Percentiles rank a stretch among this genome's conserved stretches.
These are phyloP conservation scores for Seira ritae DNA, from an alignment of 2,888 invertebrate species.

Conservation along the genomic window DNA sequence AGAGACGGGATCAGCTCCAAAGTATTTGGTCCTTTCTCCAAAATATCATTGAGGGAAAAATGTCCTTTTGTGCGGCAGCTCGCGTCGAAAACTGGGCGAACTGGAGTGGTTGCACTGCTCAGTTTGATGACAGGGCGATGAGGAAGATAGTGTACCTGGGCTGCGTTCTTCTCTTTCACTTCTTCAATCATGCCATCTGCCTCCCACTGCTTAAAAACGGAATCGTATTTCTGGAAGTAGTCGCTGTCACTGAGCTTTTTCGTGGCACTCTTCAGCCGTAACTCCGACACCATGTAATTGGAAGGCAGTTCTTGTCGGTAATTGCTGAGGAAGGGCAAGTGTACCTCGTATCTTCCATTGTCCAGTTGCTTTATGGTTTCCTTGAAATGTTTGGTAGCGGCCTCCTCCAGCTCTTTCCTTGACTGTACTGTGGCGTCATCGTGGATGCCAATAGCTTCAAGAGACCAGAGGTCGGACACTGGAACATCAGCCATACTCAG, in stretches of 20 bases:
- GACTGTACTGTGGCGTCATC: slow-evolving; percentile 71
- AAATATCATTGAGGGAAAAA: slow-evolving; percentile 63
- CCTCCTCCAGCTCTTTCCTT: slow-evolving; percentile 57
- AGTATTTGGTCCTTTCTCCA: slow-evolving; percentile 67
- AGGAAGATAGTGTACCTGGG: slow-evolving; percentile 62
- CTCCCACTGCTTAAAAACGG: slow-evolving; percentile 17
- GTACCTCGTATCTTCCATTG: slow-evolving; percentile 74
- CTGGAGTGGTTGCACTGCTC: slow-evolving; percentile 49
- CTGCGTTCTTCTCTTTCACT: slow-evolving; percentile 7
- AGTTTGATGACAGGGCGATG: slow-evolving; percentile 65
- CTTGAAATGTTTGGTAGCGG: slow-evolving; percentile 71
- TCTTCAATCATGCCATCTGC: slow-evolving; percentile 28
- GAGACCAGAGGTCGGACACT: slow-evolving; percentile 71
- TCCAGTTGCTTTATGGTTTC: slow-evolving; percentile 71
- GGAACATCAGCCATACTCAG: not conserved
- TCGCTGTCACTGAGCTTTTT: not conserved
- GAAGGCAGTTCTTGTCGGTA: slow-evolving; percentile 71
- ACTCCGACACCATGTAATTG: not conserved
- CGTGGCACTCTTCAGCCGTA: not conserved
- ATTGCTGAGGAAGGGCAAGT: slow-evolving; percentile 74
- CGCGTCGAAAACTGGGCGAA: slow-evolving; percentile 71
- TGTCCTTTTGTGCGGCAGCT: slow-evolving; percentile 52
- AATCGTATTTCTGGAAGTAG: not conserved
- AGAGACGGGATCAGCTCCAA: slow-evolving; percentile 62
- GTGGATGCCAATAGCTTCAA: slow-evolving; percentile 74